These are phyloP conservation scores for Lichenostomus cassidix DNA, from an alignment of 2,113 vertebrate genomes.

Conservation along the genomic window DNA sequence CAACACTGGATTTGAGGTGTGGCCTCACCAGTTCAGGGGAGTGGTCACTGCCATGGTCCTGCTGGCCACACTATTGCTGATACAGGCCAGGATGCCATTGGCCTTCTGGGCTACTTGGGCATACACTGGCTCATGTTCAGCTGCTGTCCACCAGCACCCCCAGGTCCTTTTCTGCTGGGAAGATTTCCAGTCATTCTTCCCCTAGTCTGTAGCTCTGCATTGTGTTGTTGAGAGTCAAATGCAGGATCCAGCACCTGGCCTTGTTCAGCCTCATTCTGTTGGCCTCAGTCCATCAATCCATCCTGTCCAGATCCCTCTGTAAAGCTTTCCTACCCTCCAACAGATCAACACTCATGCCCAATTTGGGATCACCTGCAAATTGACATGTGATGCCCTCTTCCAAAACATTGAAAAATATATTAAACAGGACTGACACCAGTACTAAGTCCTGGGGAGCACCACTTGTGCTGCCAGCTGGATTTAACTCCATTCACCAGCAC, in stretches of 20 bases:
- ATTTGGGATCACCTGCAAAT: neutral
- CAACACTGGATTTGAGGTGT: rapidly evolving
- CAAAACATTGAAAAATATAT: neutral
- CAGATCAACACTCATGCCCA: neutral
- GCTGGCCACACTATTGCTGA: neutral
- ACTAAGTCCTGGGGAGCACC: neutral
- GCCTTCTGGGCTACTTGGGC: neutral
- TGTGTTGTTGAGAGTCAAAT: neutral
- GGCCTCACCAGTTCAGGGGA: neutral
- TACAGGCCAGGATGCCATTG: neutral
- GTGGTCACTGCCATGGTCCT: neutral
- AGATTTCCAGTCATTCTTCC: neutral
- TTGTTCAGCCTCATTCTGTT: neutral
- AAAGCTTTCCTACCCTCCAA: neutral
- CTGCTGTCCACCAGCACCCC: rapidly evolving
- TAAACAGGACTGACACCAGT: neutral
- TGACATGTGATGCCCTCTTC: neutral
- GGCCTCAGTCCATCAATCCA: neutral
- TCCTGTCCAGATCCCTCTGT: neutral
- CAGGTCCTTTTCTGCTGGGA: neutral
- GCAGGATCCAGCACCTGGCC: neutral
- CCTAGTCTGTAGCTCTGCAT: neutral
- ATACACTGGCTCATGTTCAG: neutral
- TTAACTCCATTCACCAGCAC: neutral
- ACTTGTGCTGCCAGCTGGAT: neutral